phyloP scores from a whole-genome alignment of 2,113 vertebrate genomes.

The Fukomys damarensis region DNA sequence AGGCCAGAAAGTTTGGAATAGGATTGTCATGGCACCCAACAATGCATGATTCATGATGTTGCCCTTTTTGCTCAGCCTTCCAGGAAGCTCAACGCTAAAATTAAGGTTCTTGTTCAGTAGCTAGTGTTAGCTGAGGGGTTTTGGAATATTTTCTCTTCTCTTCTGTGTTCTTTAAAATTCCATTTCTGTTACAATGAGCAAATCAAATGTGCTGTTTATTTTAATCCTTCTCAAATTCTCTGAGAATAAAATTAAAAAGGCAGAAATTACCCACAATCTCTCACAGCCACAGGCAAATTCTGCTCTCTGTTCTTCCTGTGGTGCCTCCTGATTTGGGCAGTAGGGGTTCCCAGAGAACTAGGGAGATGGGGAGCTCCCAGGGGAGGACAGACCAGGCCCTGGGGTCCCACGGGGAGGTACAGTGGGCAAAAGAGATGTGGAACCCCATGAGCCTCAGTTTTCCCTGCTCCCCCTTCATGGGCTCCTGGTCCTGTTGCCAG shows the following conservation, averaged over 20 bases:
- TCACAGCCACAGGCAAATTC: not conserved
- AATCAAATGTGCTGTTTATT: not conserved
- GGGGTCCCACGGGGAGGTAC: not conserved
- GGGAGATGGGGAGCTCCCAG: not conserved
- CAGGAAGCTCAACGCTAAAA: conserved; percentile 66
- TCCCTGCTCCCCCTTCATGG: not conserved
- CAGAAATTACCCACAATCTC: not conserved
- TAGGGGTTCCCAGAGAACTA: not conserved
- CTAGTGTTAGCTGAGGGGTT: not conserved
- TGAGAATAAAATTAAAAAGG: conserved; percentile 12
- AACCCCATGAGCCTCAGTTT: not conserved
- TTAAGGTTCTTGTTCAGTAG: not conserved
- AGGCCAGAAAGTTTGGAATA: not conserved
- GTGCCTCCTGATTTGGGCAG: too few relatives aligned
- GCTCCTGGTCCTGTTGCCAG: not conserved
- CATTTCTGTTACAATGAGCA: not conserved
- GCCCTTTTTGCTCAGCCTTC: conserved; percentile 53
- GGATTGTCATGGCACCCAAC: not conserved
- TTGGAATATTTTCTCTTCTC: not conserved
- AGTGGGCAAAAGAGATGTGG: accelerated
- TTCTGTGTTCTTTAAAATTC: conserved; percentile 8
- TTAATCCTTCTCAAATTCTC: conserved; percentile 10
- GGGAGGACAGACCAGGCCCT: accelerated
- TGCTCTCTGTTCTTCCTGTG: not conserved
- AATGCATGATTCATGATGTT: not conserved